A percentile compares a stretch with the other conserved stretches of the same genome.
phyloP scores from a whole-genome alignment of 2,113 vertebrate species.

The Apodemus sylvaticus region DNA sequence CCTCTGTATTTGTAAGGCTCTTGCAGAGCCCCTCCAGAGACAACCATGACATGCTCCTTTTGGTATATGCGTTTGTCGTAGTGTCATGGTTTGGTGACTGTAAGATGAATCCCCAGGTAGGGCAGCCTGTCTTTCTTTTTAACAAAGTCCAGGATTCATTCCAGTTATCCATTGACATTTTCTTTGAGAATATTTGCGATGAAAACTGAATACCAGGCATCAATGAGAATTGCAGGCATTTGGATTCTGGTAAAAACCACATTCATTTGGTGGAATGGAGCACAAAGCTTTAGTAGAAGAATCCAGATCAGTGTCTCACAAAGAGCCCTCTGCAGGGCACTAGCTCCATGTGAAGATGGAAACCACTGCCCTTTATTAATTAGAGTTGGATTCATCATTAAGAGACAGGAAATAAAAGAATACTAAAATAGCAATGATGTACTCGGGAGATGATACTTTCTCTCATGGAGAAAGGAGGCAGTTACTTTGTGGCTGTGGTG shows the following conservation, averaged over 20 bases:
- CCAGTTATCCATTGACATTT: background rate
- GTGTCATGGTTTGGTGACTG: no score
- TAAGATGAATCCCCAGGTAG: no score
- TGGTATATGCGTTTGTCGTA: no score
- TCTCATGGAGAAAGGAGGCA: background rate
- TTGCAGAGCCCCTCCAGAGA: no score
- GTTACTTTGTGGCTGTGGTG: background rate
- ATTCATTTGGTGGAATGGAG: background rate
- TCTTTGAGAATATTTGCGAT: slow-evolving; percentile 6
- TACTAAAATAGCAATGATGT: background rate
- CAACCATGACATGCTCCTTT: no score
- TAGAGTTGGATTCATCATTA: background rate
- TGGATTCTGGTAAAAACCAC: background rate
- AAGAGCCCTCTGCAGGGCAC: background rate
- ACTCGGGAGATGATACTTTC: background rate
- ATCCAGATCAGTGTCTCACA: background rate
- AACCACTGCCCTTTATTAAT: background rate
- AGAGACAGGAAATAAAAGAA: background rate
- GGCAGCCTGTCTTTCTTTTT: background rate
- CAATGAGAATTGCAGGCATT: background rate
- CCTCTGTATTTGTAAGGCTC: no score
- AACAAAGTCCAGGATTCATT: background rate
- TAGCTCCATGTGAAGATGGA: background rate
- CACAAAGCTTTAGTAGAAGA: background rate
- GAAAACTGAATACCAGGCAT: background rate